Conservation (phyloP, 2,797 vertebrate species). For the Epinephelus malabaricus region DNA sequence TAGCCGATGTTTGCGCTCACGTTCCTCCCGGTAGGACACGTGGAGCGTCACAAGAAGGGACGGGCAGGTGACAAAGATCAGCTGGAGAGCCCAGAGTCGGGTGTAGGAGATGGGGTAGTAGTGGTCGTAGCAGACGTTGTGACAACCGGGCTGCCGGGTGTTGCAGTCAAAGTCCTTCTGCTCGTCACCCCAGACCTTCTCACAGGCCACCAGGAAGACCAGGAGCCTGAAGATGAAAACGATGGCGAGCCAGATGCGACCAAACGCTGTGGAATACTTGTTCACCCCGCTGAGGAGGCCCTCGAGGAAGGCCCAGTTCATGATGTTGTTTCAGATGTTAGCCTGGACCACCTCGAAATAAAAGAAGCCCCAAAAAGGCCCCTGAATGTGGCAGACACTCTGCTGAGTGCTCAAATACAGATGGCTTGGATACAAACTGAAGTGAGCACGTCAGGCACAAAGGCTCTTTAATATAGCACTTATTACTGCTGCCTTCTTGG, state of each 20-base stretch:
- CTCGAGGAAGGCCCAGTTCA: constrained; percentile 92
- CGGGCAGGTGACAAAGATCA: constrained; percentile 93
- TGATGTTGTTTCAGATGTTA: constrained; percentile 57
- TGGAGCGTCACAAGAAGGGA: constrained; percentile 94
- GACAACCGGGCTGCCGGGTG: constrained; percentile 92
- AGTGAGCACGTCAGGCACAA: constrained; percentile 30
- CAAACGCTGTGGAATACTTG: constrained; percentile 93
- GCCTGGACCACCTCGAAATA: background rate
- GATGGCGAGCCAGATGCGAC: constrained; percentile 92
- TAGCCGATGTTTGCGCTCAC: constrained; percentile 81
- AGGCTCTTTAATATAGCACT: constrained; percentile 45
- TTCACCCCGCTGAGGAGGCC: constrained; percentile 91
- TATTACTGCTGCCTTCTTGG: constrained; percentile 55
- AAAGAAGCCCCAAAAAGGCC: background rate
- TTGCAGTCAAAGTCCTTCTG: constrained; percentile 94
- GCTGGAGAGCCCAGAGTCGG: constrained; percentile 94
- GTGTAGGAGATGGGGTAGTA: constrained; percentile 92
- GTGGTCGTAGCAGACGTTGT: constrained; percentile 92
- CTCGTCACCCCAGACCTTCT: constrained; percentile 93
- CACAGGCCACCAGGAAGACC: constrained; percentile 92
- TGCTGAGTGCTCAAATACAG: constrained; percentile 1
- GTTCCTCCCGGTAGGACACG: constrained; percentile 90
- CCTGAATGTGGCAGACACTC: background rate
- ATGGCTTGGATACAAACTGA: constrained; percentile 18
- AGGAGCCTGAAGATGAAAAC: constrained; percentile 94